Base-by-base conservation (phyloP, 2,888 invertebrate species). In the Amphimallon solstitiale region DNA sequence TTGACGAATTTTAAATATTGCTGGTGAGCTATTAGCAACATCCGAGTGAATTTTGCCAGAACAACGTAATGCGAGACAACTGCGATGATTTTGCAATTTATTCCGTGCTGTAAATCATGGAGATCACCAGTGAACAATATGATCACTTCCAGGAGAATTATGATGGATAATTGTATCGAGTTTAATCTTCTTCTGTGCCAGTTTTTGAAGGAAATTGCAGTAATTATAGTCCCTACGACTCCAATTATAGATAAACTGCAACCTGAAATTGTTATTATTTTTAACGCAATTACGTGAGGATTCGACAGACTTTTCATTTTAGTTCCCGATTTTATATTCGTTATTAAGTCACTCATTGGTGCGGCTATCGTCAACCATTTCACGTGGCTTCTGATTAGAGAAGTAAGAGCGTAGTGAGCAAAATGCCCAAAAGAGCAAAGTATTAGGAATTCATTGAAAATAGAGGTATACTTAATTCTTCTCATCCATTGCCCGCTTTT, bases 171-270 rank as follows among this genome's bases (percentile, higher is more conserved):
- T 34, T 65, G 65, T 12, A 65, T 43, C 12, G 65, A 37, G 37
- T 60, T 65, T 1, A 65, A 21, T 5, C 65, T 48, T 9, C 12
- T 40, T 23, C 38, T 65, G 19, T 60, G 35, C 65, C 65, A 65
- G n/a, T 56, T 56, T 12, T 48, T 60, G 23, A 49, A 60, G 12
- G 43, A 4, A 14, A 65, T 14, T 1, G 56, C 56, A 2, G 59
- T 49, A 35, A 48, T 6, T 14, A 65, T 14, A 9, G 49, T 59
- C 5, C 23, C 23, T 2, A 49, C 12, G 9, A 59, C n/a, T 6
- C 65, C 65, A 14, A 65, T 48, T 6, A 49, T 49, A 7, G 65
- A 65, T 19, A 65, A 43, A 7, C 35, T 21, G 17, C 65, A 60
- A 2, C 59, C 59, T 14, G 60, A 35, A 34, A 45, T 21, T 2